Base-by-base conservation (phyloP, 2,113 vertebrate species). In the Scatophagus argus region DNA sequence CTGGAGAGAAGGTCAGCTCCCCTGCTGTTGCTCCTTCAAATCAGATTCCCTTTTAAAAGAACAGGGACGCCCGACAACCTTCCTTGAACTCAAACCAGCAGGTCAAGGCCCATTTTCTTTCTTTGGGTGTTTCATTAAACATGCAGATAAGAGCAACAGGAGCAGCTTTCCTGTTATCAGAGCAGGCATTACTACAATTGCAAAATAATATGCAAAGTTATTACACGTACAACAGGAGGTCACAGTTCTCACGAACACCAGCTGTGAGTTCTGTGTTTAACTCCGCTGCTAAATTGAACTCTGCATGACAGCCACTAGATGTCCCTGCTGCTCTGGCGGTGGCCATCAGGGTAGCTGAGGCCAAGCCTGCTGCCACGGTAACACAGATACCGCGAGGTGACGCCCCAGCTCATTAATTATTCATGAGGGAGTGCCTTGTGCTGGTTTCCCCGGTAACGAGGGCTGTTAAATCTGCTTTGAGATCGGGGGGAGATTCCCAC, bases 401-500 rank as follows among this genome's bases (percentile, higher is more conserved):
- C 81, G 77, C 84, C 86, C 39, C n/a, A n/a, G 27, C 79, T 88
- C 81, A 85, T 92, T 84, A 59, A 86, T 87, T 81, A 92, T 93
- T 93, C 77, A 93, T 85, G 34, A 88, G 87, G 88, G 89, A 90
- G 90, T 86, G 88, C 87, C 88, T 87, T 11, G 5, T 66, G 77
- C 70, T 1, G 79, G 89, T 91, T 92, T 86, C 89, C 89, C 66
- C 39, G 61, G 87, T 82, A 93, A 92, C 86, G 23, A 70, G 70
- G 67, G 31, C 74, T 44, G 77, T 84, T 86, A 87, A 86, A 67
- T 84, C 83, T 75, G 70, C 83, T 81, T 56, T 74, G 77, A 78
- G 82, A 84, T 71, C 77, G 71, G 43, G 73, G 86, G 88, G 91
- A 86, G 90, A 92, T 91, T 89, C 92, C 92, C 87, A 27, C 77